A percentile compares a stretch with the other conserved stretches of the same genome.
phyloP scores from a whole-genome alignment of 2,888 invertebrate species.

The Pardosa pseudoannulata region DNA sequence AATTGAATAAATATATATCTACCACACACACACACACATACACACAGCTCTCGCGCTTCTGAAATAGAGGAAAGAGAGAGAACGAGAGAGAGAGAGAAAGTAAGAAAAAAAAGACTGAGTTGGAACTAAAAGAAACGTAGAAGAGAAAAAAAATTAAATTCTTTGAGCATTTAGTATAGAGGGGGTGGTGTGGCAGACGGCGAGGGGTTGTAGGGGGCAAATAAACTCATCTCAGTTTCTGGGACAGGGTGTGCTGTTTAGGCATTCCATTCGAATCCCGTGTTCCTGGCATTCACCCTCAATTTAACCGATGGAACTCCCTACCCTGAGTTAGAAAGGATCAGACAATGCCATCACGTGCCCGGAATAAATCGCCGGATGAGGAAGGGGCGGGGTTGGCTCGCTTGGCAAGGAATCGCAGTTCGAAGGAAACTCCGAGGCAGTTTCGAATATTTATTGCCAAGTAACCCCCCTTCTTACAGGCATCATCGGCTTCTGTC shows the following conservation, averaged over 20 bases:
- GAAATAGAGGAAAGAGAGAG: too few relatives aligned
- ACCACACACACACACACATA: too few relatives aligned
- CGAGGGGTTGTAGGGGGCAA: background rate
- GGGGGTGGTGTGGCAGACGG: background rate
- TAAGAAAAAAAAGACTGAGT: too few relatives aligned
- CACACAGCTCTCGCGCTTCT: too few relatives aligned
- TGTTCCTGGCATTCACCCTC: slow-evolving; percentile 61
- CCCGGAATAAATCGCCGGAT: slow-evolving; percentile 28
- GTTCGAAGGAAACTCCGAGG: too few relatives aligned
- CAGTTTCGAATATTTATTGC: too few relatives aligned
- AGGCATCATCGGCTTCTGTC: too few relatives aligned
- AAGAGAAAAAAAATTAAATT: slow-evolving; percentile 35
- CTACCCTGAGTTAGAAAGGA: background rate
- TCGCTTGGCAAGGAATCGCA: too few relatives aligned
- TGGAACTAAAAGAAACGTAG: background rate
- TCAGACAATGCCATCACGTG: slow-evolving; percentile 38
- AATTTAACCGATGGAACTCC: slow-evolving; percentile 51
- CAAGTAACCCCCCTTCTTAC: too few relatives aligned
- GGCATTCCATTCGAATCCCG: slow-evolving; percentile 40
- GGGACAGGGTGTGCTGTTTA: slow-evolving; percentile 18
- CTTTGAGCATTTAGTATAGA: slow-evolving; percentile 29
- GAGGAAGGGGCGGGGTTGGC: background rate
- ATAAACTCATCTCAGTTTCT: slow-evolving; percentile 56
- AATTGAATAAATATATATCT: slow-evolving; percentile 51
- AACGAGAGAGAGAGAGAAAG: too few relatives aligned